Base-by-base conservation (phyloP, 2,797 vertebrate genomes). In the Cheracebus regulus region DNA sequence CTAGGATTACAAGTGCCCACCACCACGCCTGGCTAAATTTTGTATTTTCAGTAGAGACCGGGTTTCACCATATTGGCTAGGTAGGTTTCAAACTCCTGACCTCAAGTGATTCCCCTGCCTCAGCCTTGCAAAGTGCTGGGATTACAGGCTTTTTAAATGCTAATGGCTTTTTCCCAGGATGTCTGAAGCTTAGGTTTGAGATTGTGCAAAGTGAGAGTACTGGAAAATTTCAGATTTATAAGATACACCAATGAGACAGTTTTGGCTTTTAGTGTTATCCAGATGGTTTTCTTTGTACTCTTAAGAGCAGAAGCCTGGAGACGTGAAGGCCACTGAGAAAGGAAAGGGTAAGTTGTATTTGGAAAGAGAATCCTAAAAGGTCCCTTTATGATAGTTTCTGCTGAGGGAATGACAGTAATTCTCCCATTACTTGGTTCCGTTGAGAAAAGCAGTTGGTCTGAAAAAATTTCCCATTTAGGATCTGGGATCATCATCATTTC, bases 341-440 rank as follows among this genome's bases (percentile, higher is more conserved):
- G 80, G 84, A 96, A 96, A 76, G 79, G 26, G 9, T 48, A 48
- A 17, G 58, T 80, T 94, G 87, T 92, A 22, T 91, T 82, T 84
- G 78, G 80, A 83, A 92, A 92, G 94, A 88, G 76, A 81, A 44
- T 12, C 48, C 88, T 85, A 39, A 58, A 58, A 75, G n/a, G 20
- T 81, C 30, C 64, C 67, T 96, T 80, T 33, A 17, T 1, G 2
- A 72, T 58, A 61, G 44, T 76, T 96, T 50, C 30, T 83, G 57
- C 11, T 48, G 83, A 90, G 52, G 46, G 39, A 92, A 7, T 89
- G 57, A 76, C 12, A n/a, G 78, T 48, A n/a, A 28, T 39, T 96
- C 36, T 61, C 30, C 46, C 9, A 19, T 81, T 95, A 7, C 19
- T 26, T 48, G 10, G 48, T 58, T 48, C 22, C 75, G 5, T 83